These are phyloP conservation scores for Siniperca obscura DNA, from an alignment of 2,797 vertebrate genomes.

Conservation along the genomic window DNA sequence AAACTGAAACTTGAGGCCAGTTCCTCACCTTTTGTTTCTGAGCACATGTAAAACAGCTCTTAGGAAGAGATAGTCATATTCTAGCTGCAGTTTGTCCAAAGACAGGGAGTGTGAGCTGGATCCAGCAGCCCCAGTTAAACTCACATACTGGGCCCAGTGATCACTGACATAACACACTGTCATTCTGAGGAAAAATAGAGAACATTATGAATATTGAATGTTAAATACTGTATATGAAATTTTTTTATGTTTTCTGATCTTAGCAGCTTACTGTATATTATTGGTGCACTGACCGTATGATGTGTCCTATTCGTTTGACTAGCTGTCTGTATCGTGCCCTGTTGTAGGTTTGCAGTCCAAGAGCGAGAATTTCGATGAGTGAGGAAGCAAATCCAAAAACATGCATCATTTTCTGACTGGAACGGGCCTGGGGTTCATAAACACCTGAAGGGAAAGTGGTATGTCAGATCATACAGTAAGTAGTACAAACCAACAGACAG, in stretches of 20 bases:
- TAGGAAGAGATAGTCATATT: constrained; percentile 96
- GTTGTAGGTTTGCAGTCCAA: constrained; percentile 95
- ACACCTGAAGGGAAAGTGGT: constrained; percentile 80
- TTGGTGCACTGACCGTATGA: constrained; percentile 89
- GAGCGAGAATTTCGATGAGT: constrained; percentile 92
- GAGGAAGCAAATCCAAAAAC: constrained; percentile 96
- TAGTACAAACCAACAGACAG: not conserved
- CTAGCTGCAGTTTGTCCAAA: constrained; percentile 93
- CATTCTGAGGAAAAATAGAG: constrained; percentile 84
- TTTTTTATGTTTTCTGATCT: not conserved
- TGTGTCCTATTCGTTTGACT: constrained; percentile 95
- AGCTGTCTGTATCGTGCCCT: constrained; percentile 95
- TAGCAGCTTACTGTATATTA: not conserved
- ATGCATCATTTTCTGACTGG: constrained; percentile 97
- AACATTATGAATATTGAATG: not conserved
- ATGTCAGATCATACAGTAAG: constrained; percentile 24
- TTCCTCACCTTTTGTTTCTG: constrained; percentile 93
- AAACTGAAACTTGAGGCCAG: not conserved
- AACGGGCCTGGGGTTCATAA: constrained; percentile 92
- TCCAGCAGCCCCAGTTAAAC: constrained; percentile 73
- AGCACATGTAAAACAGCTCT: constrained; percentile 94
- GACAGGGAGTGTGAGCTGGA: constrained; percentile 84
- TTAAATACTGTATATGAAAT: too few relatives aligned
- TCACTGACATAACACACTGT: constrained; percentile 96
- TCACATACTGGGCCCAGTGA: constrained; percentile 95